phyloP scores from a whole-genome alignment of 2,797 vertebrate genomes.

The Steatocranus sp. region DNA sequence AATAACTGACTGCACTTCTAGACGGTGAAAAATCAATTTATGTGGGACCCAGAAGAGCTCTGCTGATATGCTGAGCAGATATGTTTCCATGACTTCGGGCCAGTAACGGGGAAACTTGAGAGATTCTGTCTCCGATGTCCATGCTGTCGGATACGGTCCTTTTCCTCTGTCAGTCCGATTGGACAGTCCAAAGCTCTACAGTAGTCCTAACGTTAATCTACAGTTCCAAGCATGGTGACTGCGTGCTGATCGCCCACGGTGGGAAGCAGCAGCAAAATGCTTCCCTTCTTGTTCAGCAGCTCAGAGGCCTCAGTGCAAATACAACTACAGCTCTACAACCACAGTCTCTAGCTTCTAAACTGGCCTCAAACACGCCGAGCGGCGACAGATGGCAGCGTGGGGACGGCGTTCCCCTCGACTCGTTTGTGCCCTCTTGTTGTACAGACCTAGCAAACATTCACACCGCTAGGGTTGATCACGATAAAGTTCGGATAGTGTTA shows the following conservation, averaged over 20 bases:
- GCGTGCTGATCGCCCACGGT: neutral
- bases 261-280: neutral
- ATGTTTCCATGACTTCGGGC: neutral
- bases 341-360: conserved; percentile 1
- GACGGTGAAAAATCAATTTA: neutral
- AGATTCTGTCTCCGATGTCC: neutral
- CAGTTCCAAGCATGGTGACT: neutral
- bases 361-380: neutral
- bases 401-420: neutral
- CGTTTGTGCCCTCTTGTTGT: neutral
- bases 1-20: neutral
- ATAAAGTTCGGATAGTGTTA: neutral
- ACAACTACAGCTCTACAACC: conserved; percentile 12
- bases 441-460: conserved; percentile 35
- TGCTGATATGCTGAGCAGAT: neutral
- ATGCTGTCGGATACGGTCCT: neutral
- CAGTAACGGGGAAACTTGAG: neutral
- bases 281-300: neutral
- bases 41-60: neutral
- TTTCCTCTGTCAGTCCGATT: neutral
- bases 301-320: conserved; percentile 46
- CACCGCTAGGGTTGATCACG: neutral
- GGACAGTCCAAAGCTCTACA: neutral
- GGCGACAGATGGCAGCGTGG: neutral
- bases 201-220: neutral